phyloP scores from a whole-genome alignment of 2,113 vertebrate species.

The Hypocryptadius cinnamomeus region DNA sequence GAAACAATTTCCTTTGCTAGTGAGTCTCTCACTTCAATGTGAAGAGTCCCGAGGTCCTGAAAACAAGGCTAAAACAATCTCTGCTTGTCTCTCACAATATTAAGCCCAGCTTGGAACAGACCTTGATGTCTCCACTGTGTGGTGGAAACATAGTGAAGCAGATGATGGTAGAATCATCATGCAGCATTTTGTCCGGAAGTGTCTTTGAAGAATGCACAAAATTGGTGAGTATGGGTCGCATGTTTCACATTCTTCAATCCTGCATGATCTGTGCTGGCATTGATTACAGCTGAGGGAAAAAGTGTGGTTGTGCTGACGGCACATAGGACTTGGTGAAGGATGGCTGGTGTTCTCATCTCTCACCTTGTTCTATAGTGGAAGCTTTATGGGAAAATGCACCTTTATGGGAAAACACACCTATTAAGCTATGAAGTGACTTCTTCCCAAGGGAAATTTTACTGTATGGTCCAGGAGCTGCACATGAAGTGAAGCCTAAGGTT shows the following conservation, averaged over 20 bases:
- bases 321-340: neutral
- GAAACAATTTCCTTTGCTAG: neutral
- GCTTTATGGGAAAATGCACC: neutral
- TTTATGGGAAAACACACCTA: neutral
- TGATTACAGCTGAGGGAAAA: neutral
- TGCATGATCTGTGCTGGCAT: neutral
- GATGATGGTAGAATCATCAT: slow-evolving; percentile 86
- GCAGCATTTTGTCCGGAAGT: slow-evolving; percentile 79
- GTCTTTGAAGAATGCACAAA: slow-evolving; percentile 84
- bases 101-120: slow-evolving; percentile 16
- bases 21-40: neutral
- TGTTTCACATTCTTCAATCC: neutral
- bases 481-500: neutral
- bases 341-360: neutral
- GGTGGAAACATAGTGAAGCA: slow-evolving; percentile 76
- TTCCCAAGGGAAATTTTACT: neutral
- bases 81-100: neutral
- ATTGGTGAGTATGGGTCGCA: slow-evolving; percentile 68
- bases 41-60: neutral
- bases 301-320: neutral
- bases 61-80: neutral
- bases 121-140: slow-evolving; percentile 66
- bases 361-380: neutral
- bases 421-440: neutral
- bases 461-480: neutral